Base-by-base conservation (phyloP, 2,113 vertebrate genomes). In the Grus americana region DNA sequence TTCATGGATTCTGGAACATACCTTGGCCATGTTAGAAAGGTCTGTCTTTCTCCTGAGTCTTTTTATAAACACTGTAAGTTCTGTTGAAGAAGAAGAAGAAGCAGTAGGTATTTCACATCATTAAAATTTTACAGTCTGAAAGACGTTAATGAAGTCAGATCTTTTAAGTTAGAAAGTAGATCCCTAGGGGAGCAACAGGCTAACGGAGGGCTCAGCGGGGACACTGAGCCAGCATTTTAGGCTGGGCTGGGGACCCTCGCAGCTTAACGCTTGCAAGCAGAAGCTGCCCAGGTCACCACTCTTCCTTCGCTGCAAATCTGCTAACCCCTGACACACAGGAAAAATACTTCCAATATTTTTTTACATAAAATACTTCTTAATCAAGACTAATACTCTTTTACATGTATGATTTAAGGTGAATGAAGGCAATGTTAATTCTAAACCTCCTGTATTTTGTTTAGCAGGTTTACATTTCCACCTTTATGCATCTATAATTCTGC, bases 11-110 rank as follows among this genome's bases (percentile, higher is more conserved):
- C 66, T 76, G 58, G 38, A 71, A 89, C 96, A 36, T 97, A 98
- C 97, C 98, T 98, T 98, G 6, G 84, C 97, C 79, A 98, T 93
- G 91, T 98, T 98, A 90, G 96, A 98, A 91, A 98, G 97, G 62
- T 98, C 97, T 4, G 90, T 98, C 96, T 97, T 98, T 95, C 98
- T 98, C 88, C 92, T 67, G 21, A 98, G 94, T 91, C 98, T 97
- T 93, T 96, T 96, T 36, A 97, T 84, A 95, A 98, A 98, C 79
- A 92, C 42, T 59, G 90, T 91, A 70, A 96, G 96, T 96, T 98
- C 98, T 98, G 97, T 97, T 68, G 79, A 97, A 79, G 50, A 90
- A 67, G 79, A 97, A 79, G 50, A 90, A 67, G 57, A 92, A 96
- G 59, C 94, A 17, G 36, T 10, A 82, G 36, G n/a, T 75, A 29